phyloP scores from a whole-genome alignment of 2,888 invertebrate species.

The Anoplius nigerrimus region DNA sequence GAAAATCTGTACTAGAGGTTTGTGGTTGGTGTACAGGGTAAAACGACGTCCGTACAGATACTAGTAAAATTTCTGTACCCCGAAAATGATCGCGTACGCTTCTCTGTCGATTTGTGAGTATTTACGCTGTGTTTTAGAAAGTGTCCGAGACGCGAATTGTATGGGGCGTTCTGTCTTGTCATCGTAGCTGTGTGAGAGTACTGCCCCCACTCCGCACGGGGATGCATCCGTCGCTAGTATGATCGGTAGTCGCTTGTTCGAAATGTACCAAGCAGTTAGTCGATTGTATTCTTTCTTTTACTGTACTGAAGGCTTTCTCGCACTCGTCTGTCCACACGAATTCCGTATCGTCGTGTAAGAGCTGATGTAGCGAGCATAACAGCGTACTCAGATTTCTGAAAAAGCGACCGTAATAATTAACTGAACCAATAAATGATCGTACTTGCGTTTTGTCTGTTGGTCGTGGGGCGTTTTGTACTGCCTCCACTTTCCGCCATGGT shows the following conservation, averaged over 20 bases:
- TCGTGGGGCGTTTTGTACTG: conserved; percentile 48
- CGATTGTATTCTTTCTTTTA: not conserved
- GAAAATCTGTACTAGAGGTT: conserved; percentile 7
- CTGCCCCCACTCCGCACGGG: conserved; percentile 10
- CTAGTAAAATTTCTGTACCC: conserved; percentile 9
- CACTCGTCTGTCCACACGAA: conserved; percentile 1
- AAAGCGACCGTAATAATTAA: conserved; percentile 31
- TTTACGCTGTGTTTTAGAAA: conserved; percentile 1
- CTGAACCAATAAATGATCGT: conserved; percentile 27
- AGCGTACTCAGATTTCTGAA: conserved; percentile 11
- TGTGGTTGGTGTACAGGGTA: not conserved
- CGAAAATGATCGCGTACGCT: conserved; percentile 21
- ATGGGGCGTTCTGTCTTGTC: conserved; percentile 5
- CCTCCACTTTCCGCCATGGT: conserved; percentile 16
- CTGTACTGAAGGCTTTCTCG: conserved; percentile 1
- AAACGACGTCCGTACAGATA: conserved; percentile 14
- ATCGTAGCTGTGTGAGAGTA: conserved; percentile 8
- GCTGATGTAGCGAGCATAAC: conserved; percentile 7
- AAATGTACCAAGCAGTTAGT: conserved; percentile 8
- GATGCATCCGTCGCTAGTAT: conserved; percentile 16
- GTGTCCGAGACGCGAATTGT: conserved; percentile 13
- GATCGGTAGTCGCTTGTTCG: conserved; percentile 4
- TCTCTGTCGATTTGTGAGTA: conserved; percentile 7
- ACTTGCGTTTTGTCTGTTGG: conserved; percentile 27
- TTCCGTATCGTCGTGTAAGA: not conserved